Evolutionary conservation across 2,797 vertebrate genomes (phyloP).

Genomic region (Apogon hyalosoma): DNA sequence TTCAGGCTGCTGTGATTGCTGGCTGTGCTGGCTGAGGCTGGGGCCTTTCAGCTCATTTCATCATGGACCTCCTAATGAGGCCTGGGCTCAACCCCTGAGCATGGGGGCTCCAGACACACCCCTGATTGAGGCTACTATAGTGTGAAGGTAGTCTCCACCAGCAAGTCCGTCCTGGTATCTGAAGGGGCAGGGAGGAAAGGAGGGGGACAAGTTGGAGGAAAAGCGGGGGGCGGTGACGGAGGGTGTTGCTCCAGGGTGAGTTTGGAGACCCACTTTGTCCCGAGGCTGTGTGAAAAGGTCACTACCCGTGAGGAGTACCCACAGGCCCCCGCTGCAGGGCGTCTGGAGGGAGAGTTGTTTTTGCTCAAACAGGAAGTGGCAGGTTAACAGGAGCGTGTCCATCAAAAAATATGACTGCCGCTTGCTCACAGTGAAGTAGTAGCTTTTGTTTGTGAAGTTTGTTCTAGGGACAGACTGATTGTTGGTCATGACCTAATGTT

Average conservation of each 20-base stretch:
- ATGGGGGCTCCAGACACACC: conserved; percentile 64
- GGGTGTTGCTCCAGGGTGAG: conserved; percentile 75
- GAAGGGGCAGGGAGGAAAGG: conserved; percentile 7
- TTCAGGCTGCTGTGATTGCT: conserved; percentile 81
- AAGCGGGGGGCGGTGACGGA: conserved; percentile 31
- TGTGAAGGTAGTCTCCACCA: conserved; percentile 50
- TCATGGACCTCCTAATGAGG: conserved; percentile 86
- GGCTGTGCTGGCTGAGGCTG: conserved; percentile 71
- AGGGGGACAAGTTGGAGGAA: conserved; percentile 2
- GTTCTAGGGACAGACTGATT: conserved; percentile 1
- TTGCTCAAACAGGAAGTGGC: conserved; percentile 81
- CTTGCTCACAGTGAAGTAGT: conserved; percentile 50
- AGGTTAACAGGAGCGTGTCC: conserved; percentile 78
- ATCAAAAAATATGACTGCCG: conserved; percentile 63
- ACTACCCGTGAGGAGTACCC: conserved; percentile 74
- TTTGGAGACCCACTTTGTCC: conserved; percentile 76
- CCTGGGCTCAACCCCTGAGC: conserved; percentile 72
- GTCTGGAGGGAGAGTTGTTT: conserved; percentile 77
- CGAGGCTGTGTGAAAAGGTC: conserved; percentile 84
- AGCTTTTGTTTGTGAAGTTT: conserved; percentile 53
- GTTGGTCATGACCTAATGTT: too few species aligned
- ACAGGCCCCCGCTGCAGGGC: conserved; percentile 78
- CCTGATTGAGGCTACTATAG: conserved; percentile 61
- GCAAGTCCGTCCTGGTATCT: conserved; percentile 52
- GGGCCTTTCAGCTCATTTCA: conserved; percentile 87